Conservation (phyloP, 2,888 invertebrate genomes). For the Oxyscelio sp. region DNA sequence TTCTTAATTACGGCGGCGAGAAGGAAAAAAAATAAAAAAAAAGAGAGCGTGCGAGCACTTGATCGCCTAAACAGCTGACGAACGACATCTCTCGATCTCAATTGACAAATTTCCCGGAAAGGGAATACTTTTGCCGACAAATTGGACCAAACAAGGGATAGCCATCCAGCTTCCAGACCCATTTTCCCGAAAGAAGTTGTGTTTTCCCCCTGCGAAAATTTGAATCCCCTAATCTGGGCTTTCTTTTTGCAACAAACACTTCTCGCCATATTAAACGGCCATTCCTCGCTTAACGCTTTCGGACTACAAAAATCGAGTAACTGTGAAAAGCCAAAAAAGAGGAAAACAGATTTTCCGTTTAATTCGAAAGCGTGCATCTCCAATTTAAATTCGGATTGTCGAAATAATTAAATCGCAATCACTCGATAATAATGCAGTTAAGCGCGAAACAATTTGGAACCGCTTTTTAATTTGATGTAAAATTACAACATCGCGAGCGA, state of each 20-base stretch:
- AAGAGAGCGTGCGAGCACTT: no score
- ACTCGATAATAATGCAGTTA: conserved; percentile 36
- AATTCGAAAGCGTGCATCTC: neutral
- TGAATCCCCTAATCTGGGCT: no score
- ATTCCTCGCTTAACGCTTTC: conserved; percentile 34
- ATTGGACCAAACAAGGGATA: no score
- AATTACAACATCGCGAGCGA: conserved; percentile 17
- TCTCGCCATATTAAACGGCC: conserved; percentile 19
- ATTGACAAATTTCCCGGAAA: no score
- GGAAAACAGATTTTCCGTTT: neutral
- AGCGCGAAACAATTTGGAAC: conserved; percentile 1
- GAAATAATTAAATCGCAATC: conserved; percentile 51
- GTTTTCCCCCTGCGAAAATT: no score
- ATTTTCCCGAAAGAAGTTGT: no score
- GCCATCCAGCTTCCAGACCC: no score
- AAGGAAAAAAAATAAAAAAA: no score
- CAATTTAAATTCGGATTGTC: conserved; percentile 9
- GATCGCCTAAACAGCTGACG: no score
- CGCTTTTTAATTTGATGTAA: conserved; percentile 20
- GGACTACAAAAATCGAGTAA: conserved; percentile 27
- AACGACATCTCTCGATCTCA: no score
- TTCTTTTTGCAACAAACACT: conserved; percentile 29
- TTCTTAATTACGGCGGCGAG: no score
- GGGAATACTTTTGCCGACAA: no score
- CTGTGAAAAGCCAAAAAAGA: conserved; percentile 13